These are phyloP conservation scores for Artibeus jamaicensis DNA, from an alignment of 2,797 vertebrate species.

Conservation along the genomic window DNA sequence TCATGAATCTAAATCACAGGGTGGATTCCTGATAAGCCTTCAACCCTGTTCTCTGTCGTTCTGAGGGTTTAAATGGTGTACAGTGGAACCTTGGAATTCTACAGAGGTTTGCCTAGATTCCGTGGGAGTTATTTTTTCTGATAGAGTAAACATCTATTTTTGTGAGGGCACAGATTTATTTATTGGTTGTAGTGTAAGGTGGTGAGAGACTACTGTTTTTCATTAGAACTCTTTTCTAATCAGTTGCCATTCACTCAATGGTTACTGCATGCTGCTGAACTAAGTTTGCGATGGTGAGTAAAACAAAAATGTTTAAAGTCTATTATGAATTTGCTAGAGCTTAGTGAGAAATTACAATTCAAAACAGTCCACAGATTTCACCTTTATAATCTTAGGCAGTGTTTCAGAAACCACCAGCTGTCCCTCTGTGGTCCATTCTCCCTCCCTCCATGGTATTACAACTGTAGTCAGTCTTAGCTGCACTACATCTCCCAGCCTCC, in stretches of 20 bases:
- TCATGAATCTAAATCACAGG: background rate
- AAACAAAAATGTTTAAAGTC: background rate
- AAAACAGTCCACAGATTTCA: background rate
- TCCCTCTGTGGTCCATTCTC: background rate
- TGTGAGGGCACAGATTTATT: background rate
- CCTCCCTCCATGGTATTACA: background rate
- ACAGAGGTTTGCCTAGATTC: background rate
- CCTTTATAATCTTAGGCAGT: background rate
- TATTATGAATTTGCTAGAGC: background rate
- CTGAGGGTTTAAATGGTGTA: background rate
- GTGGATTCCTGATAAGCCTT: background rate
- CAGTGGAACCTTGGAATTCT: background rate
- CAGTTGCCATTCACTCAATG: background rate
- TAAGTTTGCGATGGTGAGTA: background rate
- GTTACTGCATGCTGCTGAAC: background rate
- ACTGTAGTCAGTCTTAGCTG: background rate
- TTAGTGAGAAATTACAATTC: background rate
- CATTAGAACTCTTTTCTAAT: background rate
- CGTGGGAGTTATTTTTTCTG: background rate
- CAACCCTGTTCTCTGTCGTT: background rate
- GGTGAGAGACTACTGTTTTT: background rate
- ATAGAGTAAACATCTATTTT: background rate
- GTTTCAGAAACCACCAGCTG: background rate
- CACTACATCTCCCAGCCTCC: background rate
- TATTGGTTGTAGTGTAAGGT: background rate